Evolutionary conservation across 1,140 invertebrate genomes (phyloP).

Genomic region (Uloborus diversus): DNA sequence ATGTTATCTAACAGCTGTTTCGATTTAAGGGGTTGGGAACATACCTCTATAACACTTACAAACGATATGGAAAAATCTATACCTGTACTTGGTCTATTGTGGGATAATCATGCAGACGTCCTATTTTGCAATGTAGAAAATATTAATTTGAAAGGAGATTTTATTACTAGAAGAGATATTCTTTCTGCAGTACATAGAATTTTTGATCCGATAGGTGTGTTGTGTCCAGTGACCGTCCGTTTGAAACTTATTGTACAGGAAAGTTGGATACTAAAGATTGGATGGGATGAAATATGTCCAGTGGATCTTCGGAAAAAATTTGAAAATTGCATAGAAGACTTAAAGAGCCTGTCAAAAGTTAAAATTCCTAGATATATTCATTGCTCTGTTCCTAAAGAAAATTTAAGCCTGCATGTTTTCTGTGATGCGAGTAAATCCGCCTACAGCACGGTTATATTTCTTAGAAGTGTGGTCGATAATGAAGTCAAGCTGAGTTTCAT

Average conservation of each 20-base stretch:
- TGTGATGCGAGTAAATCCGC: slow-evolving; percentile 2
- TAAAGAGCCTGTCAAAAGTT: too few relatives aligned
- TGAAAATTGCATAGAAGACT: too few relatives aligned
- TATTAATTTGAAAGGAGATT: neutral
- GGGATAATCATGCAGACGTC: neutral
- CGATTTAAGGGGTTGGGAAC: neutral
- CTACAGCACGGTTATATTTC: neutral
- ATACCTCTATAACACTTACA: neutral
- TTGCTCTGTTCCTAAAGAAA: too few relatives aligned
- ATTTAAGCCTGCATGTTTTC: neutral
- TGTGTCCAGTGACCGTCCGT: too few relatives aligned
- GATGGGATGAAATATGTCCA: too few relatives aligned
- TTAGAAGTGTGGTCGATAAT: neutral
- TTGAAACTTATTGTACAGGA: too few relatives aligned
- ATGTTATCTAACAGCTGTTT: neutral
- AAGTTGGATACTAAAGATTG: too few relatives aligned
- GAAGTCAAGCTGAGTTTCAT: neutral
- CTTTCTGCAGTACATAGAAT: slow-evolving; percentile 11
- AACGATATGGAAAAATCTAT: neutral
- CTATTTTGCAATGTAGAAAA: slow-evolving; percentile 1
- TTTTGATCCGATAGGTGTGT: slow-evolving; percentile 49
- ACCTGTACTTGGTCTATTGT: neutral
- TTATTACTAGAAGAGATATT: neutral
- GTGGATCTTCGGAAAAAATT: too few relatives aligned
- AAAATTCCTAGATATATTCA: too few relatives aligned